Conservation (phyloP, 2,113 vertebrate genomes). For the Loxodonta africana region DNA sequence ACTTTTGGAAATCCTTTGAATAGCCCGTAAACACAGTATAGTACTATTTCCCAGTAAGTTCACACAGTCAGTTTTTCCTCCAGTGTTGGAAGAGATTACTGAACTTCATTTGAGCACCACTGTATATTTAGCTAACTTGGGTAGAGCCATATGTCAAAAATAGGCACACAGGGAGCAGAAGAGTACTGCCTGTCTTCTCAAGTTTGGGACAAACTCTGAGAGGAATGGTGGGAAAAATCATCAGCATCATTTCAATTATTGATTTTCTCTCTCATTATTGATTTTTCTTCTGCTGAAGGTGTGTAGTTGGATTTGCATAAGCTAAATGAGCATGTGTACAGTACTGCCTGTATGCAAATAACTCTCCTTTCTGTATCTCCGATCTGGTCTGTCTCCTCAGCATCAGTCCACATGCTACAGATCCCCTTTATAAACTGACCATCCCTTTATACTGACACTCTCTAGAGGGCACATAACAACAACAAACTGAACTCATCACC, state of each 20-base stretch:
- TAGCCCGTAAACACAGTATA: neutral
- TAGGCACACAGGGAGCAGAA: neutral
- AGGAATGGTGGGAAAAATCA: neutral
- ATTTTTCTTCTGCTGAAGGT: neutral
- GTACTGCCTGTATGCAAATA: neutral
- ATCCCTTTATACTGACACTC: neutral
- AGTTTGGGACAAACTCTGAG: neutral
- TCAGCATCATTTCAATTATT: neutral
- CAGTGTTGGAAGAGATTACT: constrained; percentile 52
- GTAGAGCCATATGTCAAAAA: neutral
- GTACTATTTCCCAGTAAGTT: neutral
- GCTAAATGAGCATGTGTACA: neutral
- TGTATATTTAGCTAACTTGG: neutral
- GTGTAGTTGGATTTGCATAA: neutral
- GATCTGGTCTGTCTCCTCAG: neutral
- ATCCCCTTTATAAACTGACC: neutral
- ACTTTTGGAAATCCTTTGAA: neutral
- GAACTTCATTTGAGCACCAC: neutral
- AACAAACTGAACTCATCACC: neutral
- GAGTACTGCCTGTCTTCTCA: neutral
- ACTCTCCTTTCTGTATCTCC: neutral
- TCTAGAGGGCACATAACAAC: neutral
- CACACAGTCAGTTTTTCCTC: neutral
- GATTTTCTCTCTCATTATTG: neutral
- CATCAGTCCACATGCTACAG: neutral